These are phyloP conservation scores for Crossaster papposus DNA, from an alignment of 53 echinoderm and acorn worm genomes.

Conservation along the genomic window DNA sequence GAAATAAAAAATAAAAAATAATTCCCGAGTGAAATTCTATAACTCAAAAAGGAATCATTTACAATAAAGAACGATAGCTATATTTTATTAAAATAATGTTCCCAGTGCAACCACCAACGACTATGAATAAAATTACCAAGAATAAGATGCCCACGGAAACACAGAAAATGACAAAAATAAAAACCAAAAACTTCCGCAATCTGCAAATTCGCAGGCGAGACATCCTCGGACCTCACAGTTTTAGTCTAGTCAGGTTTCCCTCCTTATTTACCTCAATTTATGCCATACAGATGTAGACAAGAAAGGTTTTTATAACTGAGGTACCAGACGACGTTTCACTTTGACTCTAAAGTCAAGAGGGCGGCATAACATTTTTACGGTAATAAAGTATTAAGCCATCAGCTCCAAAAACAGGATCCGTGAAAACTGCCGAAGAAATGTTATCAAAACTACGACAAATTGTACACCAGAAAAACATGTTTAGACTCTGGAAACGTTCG, in stretches of 20 bases:
- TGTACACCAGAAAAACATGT: no score
- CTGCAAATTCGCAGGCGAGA: background rate
- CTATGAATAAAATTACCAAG: background rate
- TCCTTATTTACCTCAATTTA: background rate
- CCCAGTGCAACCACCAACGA: background rate
- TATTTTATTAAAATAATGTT: background rate
- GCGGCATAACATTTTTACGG: background rate
- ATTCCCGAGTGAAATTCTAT: no score
- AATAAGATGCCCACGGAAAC: constrained; percentile 1
- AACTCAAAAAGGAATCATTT: no score
- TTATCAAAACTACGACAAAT: no score
- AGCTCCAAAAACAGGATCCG: no score
- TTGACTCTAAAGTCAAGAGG: background rate
- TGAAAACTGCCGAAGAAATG: no score
- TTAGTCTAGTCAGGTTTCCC: background rate
- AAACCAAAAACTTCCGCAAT: constrained; percentile 24
- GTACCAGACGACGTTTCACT: background rate
- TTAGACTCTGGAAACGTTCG: no score
- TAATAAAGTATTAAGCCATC: no score
- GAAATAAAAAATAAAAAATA: no score
- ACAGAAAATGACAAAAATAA: constrained; percentile 11
- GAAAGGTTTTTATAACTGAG: background rate
- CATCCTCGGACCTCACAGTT: constrained; percentile 9
- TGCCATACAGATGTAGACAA: background rate
- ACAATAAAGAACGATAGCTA: background rate